phyloP scores from a whole-genome alignment of 2,797 vertebrate species.

The Chromobotia macracanthus region DNA sequence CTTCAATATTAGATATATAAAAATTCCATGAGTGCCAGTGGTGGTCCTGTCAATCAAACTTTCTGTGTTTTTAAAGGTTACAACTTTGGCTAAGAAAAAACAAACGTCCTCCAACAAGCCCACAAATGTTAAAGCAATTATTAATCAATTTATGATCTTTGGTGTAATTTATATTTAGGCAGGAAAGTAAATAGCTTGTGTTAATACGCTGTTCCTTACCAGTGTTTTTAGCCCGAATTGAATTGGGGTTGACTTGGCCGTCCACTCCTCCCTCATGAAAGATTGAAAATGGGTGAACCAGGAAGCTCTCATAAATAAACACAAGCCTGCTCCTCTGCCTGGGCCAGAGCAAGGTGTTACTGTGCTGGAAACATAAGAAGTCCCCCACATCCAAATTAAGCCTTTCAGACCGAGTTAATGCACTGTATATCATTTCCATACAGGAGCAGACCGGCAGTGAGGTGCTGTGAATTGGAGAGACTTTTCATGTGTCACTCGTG shows the following conservation, averaged over 20 bases:
- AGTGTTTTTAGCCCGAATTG: slow-evolving; percentile 64
- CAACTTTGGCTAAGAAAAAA: neutral
- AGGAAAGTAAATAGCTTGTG: slow-evolving; percentile 57
- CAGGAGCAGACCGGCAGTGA: slow-evolving; percentile 41
- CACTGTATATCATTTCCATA: slow-evolving; percentile 65
- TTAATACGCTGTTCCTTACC: slow-evolving; percentile 3
- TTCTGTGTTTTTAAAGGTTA: slow-evolving; percentile 31
- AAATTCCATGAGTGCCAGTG: slow-evolving; percentile 52
- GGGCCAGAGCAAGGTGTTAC: slow-evolving; percentile 61
- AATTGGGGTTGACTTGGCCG: slow-evolving; percentile 71
- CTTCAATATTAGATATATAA: slow-evolving; percentile 54
- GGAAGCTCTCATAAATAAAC: slow-evolving; percentile 82
- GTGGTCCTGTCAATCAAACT: slow-evolving; percentile 53
- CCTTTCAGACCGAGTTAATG: slow-evolving; percentile 71
- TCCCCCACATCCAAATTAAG: slow-evolving; percentile 73
- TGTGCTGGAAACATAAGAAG: slow-evolving; percentile 63
- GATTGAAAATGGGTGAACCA: slow-evolving; percentile 76
- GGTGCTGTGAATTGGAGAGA: slow-evolving; percentile 40
- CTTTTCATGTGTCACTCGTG: slow-evolving; percentile 49
- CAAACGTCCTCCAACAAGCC: neutral
- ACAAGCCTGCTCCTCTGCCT: slow-evolving; percentile 68
- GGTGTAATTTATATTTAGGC: slow-evolving; percentile 54
- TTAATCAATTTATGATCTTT: slow-evolving; percentile 55
- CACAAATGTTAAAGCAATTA: slow-evolving; percentile 28
- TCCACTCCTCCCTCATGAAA: slow-evolving; percentile 78